Conservation (phyloP, 1,140 invertebrate genomes). For the Drosophila eugracilis region DNA sequence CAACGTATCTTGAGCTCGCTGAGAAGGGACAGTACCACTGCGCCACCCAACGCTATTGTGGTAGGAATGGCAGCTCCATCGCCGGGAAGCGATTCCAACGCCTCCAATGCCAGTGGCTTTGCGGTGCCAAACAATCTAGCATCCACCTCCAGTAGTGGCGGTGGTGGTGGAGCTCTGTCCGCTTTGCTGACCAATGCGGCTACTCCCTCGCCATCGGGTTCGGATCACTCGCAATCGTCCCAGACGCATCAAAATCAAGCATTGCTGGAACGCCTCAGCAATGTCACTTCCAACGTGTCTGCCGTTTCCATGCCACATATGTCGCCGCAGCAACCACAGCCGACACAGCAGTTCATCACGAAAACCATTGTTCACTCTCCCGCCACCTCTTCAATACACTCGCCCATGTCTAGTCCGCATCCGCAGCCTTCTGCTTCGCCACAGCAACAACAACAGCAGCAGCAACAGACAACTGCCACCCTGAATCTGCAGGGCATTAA, state of each 20-base stretch:
- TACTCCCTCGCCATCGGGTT: constrained; percentile 78
- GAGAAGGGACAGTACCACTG: constrained; percentile 72
- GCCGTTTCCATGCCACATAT: constrained; percentile 74
- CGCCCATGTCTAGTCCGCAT: constrained; percentile 88
- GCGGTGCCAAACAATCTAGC: constrained; percentile 73
- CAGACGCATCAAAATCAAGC: constrained; percentile 79
- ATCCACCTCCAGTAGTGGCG: constrained; percentile 41
- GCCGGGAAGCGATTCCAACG: constrained; percentile 84
- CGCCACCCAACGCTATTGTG: constrained; percentile 78
- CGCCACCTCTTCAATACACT: constrained; percentile 83
- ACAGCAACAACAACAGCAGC: constrained; percentile 68
- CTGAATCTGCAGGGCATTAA: constrained; percentile 90
- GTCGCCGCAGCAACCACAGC: constrained; percentile 71
- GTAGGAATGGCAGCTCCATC: constrained; percentile 81
- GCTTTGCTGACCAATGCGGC: constrained; percentile 71
- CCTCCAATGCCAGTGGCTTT: constrained; percentile 82
- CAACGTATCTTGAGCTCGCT: constrained; percentile 73
- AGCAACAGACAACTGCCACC: constrained; percentile 84
- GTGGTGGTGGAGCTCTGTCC: constrained; percentile 55
- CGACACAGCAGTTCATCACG: constrained; percentile 69
- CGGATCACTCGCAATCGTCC: constrained; percentile 79
- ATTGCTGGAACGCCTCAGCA: constrained; percentile 76
- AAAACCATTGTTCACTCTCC: constrained; percentile 82
- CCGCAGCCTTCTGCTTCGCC: constrained; percentile 86
- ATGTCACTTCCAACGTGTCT: constrained; percentile 69